Evolutionary conservation across 2,797 vertebrate species (phyloP), one percentile per base, ranked within the genome.

Genomic region (Clarias platycephalus): DNA sequence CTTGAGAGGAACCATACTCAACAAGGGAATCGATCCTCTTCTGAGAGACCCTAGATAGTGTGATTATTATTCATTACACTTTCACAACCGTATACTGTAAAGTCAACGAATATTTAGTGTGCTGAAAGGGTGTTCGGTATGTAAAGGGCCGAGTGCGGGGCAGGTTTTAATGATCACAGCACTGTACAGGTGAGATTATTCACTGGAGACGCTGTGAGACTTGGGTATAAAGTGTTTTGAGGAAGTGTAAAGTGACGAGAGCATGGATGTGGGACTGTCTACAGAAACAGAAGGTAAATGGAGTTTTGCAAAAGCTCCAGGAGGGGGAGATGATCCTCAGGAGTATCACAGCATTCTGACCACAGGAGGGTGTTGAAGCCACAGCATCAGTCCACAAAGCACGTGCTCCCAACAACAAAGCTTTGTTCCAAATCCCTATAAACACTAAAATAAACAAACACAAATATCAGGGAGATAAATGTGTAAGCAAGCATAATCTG

Each of bases 331-430:
- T n/a, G 40, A 80, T 78, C 57, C 58, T 31, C 26, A 66, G 63
- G 9, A 80, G 78, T 80, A 15, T 66, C 40, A 79, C 76, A 80
- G 63, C 78, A 80, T 66, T 80, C 5, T 86, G 86, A 80, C 88
- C 89, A 89, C 88, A 86, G 44, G 88, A 87, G 82, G 89, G 89
- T 83, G 86, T 82, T 83, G 44, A 81, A 89, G 84, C 80, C 66
- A 78, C 82, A 79, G 75, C 60, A 67, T 34, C 58, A 70, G 49
- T 79, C 55, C n/a, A 20, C 63, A 13, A 83, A 86, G n/a, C 86
- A 84, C 83, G 85, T 86, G 84, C 28, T 84, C 20, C 34, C n/a
- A 74, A 81, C 76, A 84, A 84, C 85, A 86, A 85, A 86, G 81
- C 44, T 12, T 37, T 26, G 37, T 84, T 75, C 24, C 31, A 58